Evolutionary conservation across 2,113 vertebrate genomes (phyloP), one percentile per base, ranked within the genome.

Genomic region (Mugil cephalus): DNA sequence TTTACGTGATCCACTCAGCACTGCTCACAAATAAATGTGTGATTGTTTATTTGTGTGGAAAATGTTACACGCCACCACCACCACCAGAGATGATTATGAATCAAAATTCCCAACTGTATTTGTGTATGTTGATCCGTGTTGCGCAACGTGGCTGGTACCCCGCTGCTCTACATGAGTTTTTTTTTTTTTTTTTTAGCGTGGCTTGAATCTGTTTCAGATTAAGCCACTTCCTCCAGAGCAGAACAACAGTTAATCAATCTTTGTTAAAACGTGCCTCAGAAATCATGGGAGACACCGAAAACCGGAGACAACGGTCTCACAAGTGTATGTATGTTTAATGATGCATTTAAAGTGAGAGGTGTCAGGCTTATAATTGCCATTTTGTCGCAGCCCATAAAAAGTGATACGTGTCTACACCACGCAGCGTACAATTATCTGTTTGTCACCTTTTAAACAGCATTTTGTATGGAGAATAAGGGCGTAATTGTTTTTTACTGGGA

Each of bases 151-250:
- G 35, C 24, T 15, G 15, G 45, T 47, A 54, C 67, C 14, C 13
- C n/a, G 35, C 53, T 53, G 63, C 30, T 77, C 21, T 50, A 42
- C 63, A 52, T 24, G 36, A 52, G n/a, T 42, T 36, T 1, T 65
- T 21, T 11, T 13, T 17, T 47, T 75, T 17, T 73, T 36, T 73
- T 18, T 68, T 24, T 18, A 17, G 3, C 42, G 63, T 48, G 48
- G 58, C 40, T 78, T 70, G 13, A 75, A 62, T 79, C 86, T 82
- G 85, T 86, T 89, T 83, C 68, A 72, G 67, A 86, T 92, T 85
- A 90, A 50, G 18, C 36, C 50, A 56, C 66, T 80, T 83, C 67
- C 78, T 51, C 58, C 38, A 13, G 39, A 76, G 75, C 53, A 59
- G 77, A 83, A 90, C 65, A 77, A 47, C 18, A 65, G 78, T 76